Evolutionary conservation across 2,113 vertebrate genomes (phyloP), one percentile per base, ranked within the genome.

Genomic region (Petroica traversi): DNA sequence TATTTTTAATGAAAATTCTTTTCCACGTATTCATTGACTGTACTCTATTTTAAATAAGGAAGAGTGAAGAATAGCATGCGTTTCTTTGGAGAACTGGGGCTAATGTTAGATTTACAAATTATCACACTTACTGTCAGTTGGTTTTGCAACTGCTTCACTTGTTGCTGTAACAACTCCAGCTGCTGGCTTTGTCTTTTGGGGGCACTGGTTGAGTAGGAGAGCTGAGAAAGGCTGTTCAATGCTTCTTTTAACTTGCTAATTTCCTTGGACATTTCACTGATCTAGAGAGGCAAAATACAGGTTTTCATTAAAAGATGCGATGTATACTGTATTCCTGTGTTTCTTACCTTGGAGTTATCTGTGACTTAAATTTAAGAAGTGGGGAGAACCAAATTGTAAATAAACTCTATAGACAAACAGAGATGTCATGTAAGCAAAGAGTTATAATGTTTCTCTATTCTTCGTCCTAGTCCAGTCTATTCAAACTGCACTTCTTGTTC

Each of bases 171-270:
- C 0, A 83, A 95, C 26, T 99, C 99, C 93, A 99, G 97, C 97
- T 99, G 99, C 95, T 99, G 99, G 91, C 92, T 99, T 95, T 99
- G 99, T 96, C 98, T 98, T 98, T 99, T 99, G 66, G 98, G 98
- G 6, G 98, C 98, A 51, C 98, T 98, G 6, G 98, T 97, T 3
- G 98, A 98, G 95, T 99, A 99, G 22, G 99, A 99, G 72, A 99
- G 98, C 97, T 99, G 99, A 7, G 99, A 99, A 76, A 99, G 98
- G 97, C 99, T 99, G 98, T 99, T 99, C 77, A 99, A 85, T 12
- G 99, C 99, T 68, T 99, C 99, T 97, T 99, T 99, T 89, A 99
- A 96, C 92, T 99, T 99, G 91, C 92, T 97, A n/a, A 99, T 99
- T 97, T 99, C 99, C 91, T 99, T 99, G 1, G 99, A 98, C 96